Percentiles rank a stretch among this genome's conserved stretches.
Conservation (phyloP, 2,113 vertebrate species). For the Otis tarda region DNA sequence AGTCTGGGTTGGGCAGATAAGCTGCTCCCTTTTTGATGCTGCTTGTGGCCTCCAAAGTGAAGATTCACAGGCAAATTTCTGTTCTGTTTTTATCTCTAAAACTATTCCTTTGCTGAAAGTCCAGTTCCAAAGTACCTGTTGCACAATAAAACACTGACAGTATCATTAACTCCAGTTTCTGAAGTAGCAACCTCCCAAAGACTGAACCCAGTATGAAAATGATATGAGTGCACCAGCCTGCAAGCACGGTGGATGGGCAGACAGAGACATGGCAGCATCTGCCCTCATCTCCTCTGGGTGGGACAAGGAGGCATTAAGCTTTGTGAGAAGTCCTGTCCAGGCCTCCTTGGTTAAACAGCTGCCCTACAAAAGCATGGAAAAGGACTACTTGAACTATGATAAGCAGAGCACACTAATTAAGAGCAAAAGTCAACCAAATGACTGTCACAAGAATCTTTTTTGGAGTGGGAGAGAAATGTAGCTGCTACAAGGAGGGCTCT, state of each 20-base stretch:
- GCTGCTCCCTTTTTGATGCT: not conserved
- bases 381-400: not conserved
- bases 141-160: not conserved
- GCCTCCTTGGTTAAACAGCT: not conserved
- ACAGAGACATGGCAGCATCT: not conserved
- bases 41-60: not conserved
- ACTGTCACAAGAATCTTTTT: not conserved
- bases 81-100: not conserved
- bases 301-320: not conserved
- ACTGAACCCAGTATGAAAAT: not conserved
- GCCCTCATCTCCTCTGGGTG: not conserved
- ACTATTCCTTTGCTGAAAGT: not conserved
- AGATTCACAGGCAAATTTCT: not conserved
- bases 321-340: not conserved
- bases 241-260: fast-evolving
- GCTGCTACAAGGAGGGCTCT: not conserved
- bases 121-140: not conserved
- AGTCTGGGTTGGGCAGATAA: constrained; percentile 56
- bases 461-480: not conserved
- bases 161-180: not conserved
- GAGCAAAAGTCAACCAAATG: not conserved
- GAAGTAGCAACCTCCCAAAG: not conserved
- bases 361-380: not conserved
- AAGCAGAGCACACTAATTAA: not conserved
- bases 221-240: fast-evolving